phyloP scores from a whole-genome alignment of 2,797 vertebrate genomes.

The Enteromius argenteus region DNA sequence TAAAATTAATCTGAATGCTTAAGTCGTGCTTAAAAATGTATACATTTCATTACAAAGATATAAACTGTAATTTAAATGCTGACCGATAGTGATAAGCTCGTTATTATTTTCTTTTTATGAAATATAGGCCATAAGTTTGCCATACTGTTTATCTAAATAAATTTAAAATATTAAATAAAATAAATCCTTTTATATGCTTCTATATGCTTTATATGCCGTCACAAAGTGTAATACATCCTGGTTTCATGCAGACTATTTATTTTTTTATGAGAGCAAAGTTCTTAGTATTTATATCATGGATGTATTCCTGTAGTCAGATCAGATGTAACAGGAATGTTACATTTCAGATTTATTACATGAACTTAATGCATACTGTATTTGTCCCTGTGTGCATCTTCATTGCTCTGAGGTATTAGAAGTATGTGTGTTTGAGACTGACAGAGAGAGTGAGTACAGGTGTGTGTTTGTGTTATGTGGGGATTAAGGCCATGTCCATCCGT shows the following conservation, averaged over 20 bases:
- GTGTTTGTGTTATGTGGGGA: constrained; percentile 59
- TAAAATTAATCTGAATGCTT: constrained; percentile 29
- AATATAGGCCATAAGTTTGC: background rate
- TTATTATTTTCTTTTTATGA: background rate
- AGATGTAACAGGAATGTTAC: constrained; percentile 27
- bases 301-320: background rate
- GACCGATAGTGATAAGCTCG: background rate
- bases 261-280: background rate
- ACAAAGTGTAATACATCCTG: background rate
- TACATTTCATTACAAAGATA: background rate
- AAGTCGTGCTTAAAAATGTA: background rate
- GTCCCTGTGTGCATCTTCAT: constrained; percentile 29
- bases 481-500: constrained; percentile 68
- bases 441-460: constrained; percentile 49
- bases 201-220: too few relatives aligned
- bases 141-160: background rate
- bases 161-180: background rate
- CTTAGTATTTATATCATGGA: background rate
- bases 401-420: constrained; percentile 24
- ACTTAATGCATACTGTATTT: background rate
- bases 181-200: background rate
- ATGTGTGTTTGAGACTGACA: constrained; percentile 21
- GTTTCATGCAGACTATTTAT: background rate
- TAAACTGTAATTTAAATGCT: background rate
- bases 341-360: constrained; percentile 21